These are phyloP conservation scores for Abrostola triplasia DNA, from an alignment of 2,888 invertebrate genomes.

Conservation along the genomic window DNA sequence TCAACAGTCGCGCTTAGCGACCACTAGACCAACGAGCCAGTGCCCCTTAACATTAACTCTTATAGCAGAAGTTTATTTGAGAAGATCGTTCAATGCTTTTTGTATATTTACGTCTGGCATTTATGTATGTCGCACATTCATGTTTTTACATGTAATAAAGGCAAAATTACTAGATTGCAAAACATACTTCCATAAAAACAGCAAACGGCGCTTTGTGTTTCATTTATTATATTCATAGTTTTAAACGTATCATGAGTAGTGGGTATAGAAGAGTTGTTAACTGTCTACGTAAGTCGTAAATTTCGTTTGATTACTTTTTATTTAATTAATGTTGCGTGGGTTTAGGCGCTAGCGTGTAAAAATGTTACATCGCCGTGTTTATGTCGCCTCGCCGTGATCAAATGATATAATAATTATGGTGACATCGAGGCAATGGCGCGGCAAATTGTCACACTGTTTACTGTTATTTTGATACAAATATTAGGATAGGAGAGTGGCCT, in stretches of 20 bases:
- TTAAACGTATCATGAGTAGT: conserved; percentile 11
- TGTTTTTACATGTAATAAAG: no score
- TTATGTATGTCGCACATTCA: no score
- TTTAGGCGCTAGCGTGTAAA: conserved; percentile 15
- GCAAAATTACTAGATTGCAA: neutral
- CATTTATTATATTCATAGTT: conserved; percentile 1
- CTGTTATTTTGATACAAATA: conserved; percentile 11
- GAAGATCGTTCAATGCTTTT: no score
- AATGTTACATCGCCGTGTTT: conserved; percentile 11
- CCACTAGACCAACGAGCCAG: no score
- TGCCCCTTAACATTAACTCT: no score
- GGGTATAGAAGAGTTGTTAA: conserved; percentile 16
- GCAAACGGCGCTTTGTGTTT: no score
- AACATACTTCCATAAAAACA: no score
- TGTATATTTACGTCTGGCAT: no score
- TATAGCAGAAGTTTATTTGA: no score
- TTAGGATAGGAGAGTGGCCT: conserved; percentile 30
- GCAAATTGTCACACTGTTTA: neutral
- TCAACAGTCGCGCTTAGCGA: no score
- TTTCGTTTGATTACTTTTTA: conserved; percentile 20
- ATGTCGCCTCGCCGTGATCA: conserved; percentile 16
- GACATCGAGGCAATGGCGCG: conserved; percentile 33
- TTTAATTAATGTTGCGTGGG: conserved; percentile 22
- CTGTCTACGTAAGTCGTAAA: conserved; percentile 14
- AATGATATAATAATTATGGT: conserved; percentile 33